Conservation (phyloP, 2,888 invertebrate genomes). For the Drosophila incognita region DNA sequence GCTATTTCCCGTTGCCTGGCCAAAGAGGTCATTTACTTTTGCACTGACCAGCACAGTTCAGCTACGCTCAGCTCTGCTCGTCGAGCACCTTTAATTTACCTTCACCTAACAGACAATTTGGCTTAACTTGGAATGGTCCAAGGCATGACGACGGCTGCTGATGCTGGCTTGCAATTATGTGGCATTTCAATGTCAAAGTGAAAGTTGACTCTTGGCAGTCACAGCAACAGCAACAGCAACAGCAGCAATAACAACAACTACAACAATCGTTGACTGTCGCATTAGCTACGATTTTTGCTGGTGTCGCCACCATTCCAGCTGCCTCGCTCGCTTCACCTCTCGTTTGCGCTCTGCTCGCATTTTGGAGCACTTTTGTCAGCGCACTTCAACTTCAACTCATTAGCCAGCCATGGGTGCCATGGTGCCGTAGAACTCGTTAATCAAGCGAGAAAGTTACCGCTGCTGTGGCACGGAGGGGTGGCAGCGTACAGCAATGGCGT, state of each 20-base stretch:
- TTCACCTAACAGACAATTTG: slow-evolving; percentile 52
- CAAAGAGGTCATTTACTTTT: slow-evolving; percentile 74
- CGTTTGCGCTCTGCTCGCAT: slow-evolving; percentile 15
- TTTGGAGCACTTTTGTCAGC: slow-evolving; percentile 54
- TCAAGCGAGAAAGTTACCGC: slow-evolving; percentile 82
- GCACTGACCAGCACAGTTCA: slow-evolving; percentile 24
- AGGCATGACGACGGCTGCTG: slow-evolving; percentile 30
- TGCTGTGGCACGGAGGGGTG: slow-evolving; percentile 14
- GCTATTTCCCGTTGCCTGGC: slow-evolving; percentile 59
- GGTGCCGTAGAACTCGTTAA: slow-evolving; percentile 80
- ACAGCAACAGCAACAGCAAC: slow-evolving; percentile 26
- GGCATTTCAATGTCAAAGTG: slow-evolving; percentile 85
- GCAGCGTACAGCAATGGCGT: slow-evolving; percentile 6
- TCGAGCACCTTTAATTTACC: slow-evolving; percentile 57
- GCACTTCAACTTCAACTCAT: slow-evolving; percentile 63
- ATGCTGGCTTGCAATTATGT: slow-evolving; percentile 62
- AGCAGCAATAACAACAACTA: slow-evolving; percentile 33
- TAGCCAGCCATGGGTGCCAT: slow-evolving; percentile 59
- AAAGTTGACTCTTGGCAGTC: slow-evolving; percentile 80
- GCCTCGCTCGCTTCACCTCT: neutral
- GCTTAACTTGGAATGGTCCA: slow-evolving; percentile 38
- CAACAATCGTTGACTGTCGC: slow-evolving; percentile 32
- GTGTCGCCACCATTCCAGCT: neutral
- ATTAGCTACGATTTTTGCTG: slow-evolving; percentile 44
- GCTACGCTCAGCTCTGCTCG: slow-evolving; percentile 13